Evolutionary conservation across 2,888 invertebrate genomes (phyloP), one percentile per base, ranked within the genome.

Genomic region (Aproaerema taeniolella): DNA sequence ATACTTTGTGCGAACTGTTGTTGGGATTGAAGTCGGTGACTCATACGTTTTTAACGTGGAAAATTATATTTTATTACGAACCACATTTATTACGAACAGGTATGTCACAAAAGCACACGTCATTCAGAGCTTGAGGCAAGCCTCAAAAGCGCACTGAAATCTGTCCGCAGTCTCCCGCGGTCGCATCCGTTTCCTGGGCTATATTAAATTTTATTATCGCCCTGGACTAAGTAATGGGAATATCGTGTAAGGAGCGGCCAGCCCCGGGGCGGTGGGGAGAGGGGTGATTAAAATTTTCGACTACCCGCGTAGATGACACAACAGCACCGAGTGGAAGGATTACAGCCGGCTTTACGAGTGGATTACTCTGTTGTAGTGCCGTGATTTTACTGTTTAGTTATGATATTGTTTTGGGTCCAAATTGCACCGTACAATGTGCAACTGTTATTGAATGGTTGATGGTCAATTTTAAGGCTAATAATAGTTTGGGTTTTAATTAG

Each of bases 171-270:
- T 61, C 65, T 64, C 61, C 62, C 66, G 76, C 69, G 74, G 74
- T 62, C 65, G 70, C 77, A 73, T 80, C 80, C 76, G 80, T 66
- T 74, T 76, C 71, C 75, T 80, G 58, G 72, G 73, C 85, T 83
- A 81, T 86, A 86, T 87, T 83, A 87, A 87, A 87, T 87, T 87
- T 87, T 87, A 87, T 87, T 87, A 86, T 85, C 69, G 72, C 75
- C 71, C 75, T 76, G 85, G 85, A 86, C 87, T 85, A 85, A 87
- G 85, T 87, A 87, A 87, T 87, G 87, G 82, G 86, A 87, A 87
- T 87, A 82, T 83, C 86, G 85, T 87, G 87, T 87, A 87, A 87
- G 87, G 82, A 83, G 79, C 76, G 80, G 66, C 71, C 74, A 62
- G 71, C 77, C 78, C 70, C 66, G 58, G 65, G 80, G 74, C 70